These are phyloP conservation scores for Onychomys leucogaster DNA, from an alignment of 2,797 vertebrate species.

Conservation along the genomic window DNA sequence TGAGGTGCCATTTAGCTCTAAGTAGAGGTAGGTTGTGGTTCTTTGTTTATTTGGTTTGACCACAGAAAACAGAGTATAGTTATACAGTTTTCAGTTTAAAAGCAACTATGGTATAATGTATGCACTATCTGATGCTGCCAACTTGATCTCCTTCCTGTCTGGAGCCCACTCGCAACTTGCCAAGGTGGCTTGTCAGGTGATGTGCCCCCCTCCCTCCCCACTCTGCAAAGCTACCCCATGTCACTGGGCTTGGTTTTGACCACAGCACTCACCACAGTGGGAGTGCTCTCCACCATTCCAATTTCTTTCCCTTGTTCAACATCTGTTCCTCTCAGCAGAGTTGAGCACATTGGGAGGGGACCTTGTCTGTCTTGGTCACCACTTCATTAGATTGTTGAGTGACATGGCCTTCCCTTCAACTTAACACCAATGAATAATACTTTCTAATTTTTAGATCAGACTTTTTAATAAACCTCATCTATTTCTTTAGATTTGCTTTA, in stretches of 20 bases:
- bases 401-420: constrained; percentile 17
- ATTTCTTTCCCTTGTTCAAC: neutral
- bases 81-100: neutral
- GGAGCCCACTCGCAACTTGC: neutral
- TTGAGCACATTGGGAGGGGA: neutral
- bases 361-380: neutral
- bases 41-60: neutral
- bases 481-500: constrained; percentile 37
- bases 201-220: neutral
- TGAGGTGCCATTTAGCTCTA: neutral
- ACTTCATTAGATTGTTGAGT: neutral
- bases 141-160: neutral
- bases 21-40: neutral
- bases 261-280: neutral
- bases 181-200: neutral
- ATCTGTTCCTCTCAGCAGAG: neutral
- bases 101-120: neutral
- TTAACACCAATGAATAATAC: neutral
- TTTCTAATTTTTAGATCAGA: neutral
- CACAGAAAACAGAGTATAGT: neutral
- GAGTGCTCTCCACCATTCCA: neutral
- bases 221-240: neutral
- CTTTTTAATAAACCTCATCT: neutral
- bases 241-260: neutral
- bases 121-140: neutral